A percentile compares a stretch with the other conserved stretches of the same genome.
phyloP scores from a whole-genome alignment of 2,797 vertebrate species.

The Paratrypauchen microcephalus region DNA sequence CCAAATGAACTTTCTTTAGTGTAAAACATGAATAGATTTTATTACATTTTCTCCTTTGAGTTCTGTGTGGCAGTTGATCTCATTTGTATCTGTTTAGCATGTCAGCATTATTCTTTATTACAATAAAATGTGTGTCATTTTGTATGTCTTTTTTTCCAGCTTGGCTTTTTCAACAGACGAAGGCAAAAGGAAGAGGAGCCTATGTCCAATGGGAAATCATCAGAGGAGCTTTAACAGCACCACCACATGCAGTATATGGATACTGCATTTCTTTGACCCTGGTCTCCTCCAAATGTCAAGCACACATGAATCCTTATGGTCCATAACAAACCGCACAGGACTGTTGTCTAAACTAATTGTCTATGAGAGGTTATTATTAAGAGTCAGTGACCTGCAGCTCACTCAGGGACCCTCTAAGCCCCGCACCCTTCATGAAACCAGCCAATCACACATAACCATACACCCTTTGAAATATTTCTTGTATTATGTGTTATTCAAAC shows the following conservation, averaged over 20 bases:
- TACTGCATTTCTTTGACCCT: not conserved
- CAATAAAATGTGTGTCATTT: too few species aligned
- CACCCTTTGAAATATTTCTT: not conserved
- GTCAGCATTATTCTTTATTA: too few species aligned
- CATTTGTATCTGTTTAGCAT: too few species aligned
- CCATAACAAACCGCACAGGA: not conserved
- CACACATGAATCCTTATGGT: too few species aligned
- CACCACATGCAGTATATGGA: not conserved
- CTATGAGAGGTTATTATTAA: not conserved
- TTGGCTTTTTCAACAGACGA: conserved; percentile 90
- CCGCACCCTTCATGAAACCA: conserved; percentile 11
- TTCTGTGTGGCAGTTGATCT: too few species aligned
- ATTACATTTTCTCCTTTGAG: too few species aligned
- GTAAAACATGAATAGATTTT: not conserved
- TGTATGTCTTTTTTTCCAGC: conserved; percentile 62
- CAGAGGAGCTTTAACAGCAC: conserved; percentile 71
- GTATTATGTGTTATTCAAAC: not conserved
- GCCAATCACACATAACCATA: conserved; percentile 1
- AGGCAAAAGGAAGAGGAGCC: conserved; percentile 65
- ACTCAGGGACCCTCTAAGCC: conserved; percentile 65
- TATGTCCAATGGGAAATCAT: conserved; percentile 69
- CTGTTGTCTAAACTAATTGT: too few species aligned
- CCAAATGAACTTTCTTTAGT: conserved; percentile 7
- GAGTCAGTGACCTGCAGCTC: conserved; percentile 23
- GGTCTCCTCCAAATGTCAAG: not conserved